Conservation (phyloP, 2,113 vertebrate species). For the Rynchops niger region DNA sequence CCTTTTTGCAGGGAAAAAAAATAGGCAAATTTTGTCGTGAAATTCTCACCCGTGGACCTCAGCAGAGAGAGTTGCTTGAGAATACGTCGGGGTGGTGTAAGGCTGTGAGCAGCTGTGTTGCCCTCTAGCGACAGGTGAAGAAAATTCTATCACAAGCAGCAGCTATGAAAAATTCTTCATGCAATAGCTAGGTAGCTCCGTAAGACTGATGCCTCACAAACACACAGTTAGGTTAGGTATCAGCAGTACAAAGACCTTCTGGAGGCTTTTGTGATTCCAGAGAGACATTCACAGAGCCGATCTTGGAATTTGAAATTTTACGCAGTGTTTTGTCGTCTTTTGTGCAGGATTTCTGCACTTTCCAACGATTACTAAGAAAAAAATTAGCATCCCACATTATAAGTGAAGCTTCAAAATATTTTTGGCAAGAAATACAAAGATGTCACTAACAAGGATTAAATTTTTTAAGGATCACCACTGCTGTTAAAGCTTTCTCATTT, state of each 20-base stretch:
- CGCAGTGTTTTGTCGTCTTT: not conserved
- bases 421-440: not conserved
- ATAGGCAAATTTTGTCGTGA: fast-evolving
- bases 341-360: not conserved
- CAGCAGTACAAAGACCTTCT: not conserved
- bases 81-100: fast-evolving
- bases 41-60: fast-evolving
- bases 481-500: not conserved
- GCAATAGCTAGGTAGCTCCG: fast-evolving
- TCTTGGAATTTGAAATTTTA: not conserved
- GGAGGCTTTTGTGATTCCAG: not conserved
- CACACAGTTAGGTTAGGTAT: fast-evolving
- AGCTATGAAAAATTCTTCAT: fast-evolving
- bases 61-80: not conserved
- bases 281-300: not conserved
- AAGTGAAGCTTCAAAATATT: not conserved
- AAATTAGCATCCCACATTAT: not conserved
- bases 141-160: not conserved
- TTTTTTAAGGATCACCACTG: not conserved
- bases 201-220: fast-evolving
- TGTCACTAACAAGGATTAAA: not conserved
- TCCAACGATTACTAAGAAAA: not conserved
- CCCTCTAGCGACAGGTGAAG: slow-evolving; percentile 36
- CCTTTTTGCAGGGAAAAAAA: not conserved
- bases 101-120: not conserved